Conservation (phyloP, 2,113 vertebrate genomes). For the Dascyllus trimaculatus region DNA sequence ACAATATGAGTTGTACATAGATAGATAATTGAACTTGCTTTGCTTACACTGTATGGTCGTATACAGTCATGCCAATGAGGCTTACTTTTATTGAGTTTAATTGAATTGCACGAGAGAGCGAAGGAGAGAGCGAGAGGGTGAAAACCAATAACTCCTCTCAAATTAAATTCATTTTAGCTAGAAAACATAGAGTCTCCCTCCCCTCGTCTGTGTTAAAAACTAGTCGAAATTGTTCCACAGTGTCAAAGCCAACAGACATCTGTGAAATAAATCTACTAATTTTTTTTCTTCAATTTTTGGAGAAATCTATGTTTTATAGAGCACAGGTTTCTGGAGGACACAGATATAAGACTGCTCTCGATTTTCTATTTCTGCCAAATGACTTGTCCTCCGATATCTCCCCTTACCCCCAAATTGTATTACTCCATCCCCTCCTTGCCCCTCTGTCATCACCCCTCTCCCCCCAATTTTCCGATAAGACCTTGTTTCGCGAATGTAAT, state of each 20-base stretch:
- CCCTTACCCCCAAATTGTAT: conserved; percentile 66
- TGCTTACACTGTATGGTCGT: conserved; percentile 14
- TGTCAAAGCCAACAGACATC: conserved; percentile 31
- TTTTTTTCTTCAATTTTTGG: conserved; percentile 41
- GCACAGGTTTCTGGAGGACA: conserved; percentile 56
- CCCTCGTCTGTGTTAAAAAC: conserved; percentile 19
- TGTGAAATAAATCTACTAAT: neutral
- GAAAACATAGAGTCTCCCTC: conserved; percentile 10
- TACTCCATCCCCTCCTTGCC: conserved; percentile 55
- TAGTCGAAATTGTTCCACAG: conserved; percentile 14
- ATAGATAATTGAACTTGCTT: conserved; percentile 25
- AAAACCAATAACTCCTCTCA: conserved; percentile 49
- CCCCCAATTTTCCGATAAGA: conserved; percentile 67
- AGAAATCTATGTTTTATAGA: conserved; percentile 58
- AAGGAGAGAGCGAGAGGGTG: neutral
- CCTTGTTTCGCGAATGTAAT: conserved; percentile 64
- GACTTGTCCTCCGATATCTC: conserved; percentile 62
- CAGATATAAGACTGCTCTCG: conserved; percentile 55
- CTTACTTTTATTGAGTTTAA: conserved; percentile 41
- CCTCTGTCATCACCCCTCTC: conserved; percentile 45
- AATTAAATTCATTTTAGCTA: conserved; percentile 43
- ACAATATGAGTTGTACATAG: neutral
- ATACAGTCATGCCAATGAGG: conserved; percentile 9
- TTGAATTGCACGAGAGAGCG: conserved; percentile 19
- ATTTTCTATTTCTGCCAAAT: conserved; percentile 73